A percentile compares a stretch with the other conserved stretches of the same genome.
Evolutionary conservation across 1,140 invertebrate species (phyloP).

Genomic region (Riptortus pedestris): DNA sequence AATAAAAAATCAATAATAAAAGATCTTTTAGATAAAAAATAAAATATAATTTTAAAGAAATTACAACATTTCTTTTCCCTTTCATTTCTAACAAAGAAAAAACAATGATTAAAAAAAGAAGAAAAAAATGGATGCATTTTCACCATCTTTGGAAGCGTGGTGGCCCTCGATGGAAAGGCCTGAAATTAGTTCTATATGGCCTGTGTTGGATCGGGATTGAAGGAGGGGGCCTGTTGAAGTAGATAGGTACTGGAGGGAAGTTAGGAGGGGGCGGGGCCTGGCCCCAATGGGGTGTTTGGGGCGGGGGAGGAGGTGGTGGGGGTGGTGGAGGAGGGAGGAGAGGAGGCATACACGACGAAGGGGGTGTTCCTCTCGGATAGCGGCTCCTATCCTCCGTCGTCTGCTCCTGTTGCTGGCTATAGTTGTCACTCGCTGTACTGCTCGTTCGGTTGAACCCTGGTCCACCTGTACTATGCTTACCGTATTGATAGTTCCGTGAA

Average conservation of each 20-base stretch:
- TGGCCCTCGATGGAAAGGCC: slow-evolving; percentile 22
- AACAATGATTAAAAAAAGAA: no score
- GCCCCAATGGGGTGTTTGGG: background rate
- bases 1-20: no score
- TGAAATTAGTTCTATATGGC: slow-evolving; percentile 1
- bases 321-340: slow-evolving; percentile 20
- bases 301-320: slow-evolving; percentile 5
- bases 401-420: slow-evolving; percentile 6
- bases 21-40: no score
- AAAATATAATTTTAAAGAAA: no score
- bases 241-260: background rate
- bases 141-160: slow-evolving; percentile 34
- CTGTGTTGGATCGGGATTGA: slow-evolving; percentile 5
- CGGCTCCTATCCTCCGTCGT: background rate
- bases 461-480: no score
- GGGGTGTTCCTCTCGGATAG: background rate
- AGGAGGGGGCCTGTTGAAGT: slow-evolving; percentile 1
- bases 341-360: slow-evolving; percentile 4
- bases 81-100: no score
- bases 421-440: background rate
- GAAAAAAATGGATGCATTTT: no score
- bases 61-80: no score
- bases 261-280: slow-evolving; percentile 3
- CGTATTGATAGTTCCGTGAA: no score
- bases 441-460: no score